phyloP scores from a whole-genome alignment of 2,797 vertebrate genomes.

The Peromyscus attwateri region DNA sequence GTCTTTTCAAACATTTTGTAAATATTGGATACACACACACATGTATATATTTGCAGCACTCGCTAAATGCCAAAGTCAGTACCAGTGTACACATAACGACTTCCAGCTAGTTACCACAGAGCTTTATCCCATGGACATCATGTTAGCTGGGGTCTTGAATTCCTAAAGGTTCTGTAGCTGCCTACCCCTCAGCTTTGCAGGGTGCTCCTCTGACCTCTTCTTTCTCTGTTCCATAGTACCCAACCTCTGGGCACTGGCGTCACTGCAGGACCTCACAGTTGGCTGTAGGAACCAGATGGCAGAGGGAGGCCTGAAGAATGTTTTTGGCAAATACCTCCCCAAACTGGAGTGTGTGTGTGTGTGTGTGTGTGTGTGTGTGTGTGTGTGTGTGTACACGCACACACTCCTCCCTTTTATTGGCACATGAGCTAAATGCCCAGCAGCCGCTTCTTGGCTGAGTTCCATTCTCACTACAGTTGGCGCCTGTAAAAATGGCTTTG shows the following conservation, averaged over 20 bases:
- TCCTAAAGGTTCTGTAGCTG: not conserved
- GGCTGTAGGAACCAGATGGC: slow-evolving; percentile 85
- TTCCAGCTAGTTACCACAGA: not conserved
- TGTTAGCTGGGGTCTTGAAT: slow-evolving; percentile 23
- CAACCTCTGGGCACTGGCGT: slow-evolving; percentile 78
- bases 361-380: not conserved
- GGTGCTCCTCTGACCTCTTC: slow-evolving; percentile 57
- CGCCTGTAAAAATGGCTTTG: slow-evolving; percentile 82
- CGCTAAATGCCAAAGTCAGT: slow-evolving; percentile 50
- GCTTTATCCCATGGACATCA: slow-evolving; percentile 38
- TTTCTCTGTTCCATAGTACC: slow-evolving; percentile 74
- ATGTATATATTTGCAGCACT: not conserved
- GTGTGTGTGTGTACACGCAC: fast-evolving
- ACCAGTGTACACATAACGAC: not conserved
- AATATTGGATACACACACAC: not conserved
- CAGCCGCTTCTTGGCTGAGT: slow-evolving; percentile 86
- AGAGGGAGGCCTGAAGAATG: slow-evolving; percentile 83
- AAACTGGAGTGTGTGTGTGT: slow-evolving; percentile 41
- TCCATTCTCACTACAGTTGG: slow-evolving; percentile 86
- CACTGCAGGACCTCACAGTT: slow-evolving; percentile 79
- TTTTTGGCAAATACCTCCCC: slow-evolving; percentile 84
- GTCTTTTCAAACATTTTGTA: slow-evolving; percentile 42
- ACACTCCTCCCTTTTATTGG: slow-evolving; percentile 78
- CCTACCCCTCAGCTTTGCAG: slow-evolving; percentile 52
- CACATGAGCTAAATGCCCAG: slow-evolving; percentile 84